A percentile compares a stretch with the other conserved stretches of the same genome.
Conservation (phyloP, 2,888 invertebrate genomes). For the Caenorhabditis becei region DNA sequence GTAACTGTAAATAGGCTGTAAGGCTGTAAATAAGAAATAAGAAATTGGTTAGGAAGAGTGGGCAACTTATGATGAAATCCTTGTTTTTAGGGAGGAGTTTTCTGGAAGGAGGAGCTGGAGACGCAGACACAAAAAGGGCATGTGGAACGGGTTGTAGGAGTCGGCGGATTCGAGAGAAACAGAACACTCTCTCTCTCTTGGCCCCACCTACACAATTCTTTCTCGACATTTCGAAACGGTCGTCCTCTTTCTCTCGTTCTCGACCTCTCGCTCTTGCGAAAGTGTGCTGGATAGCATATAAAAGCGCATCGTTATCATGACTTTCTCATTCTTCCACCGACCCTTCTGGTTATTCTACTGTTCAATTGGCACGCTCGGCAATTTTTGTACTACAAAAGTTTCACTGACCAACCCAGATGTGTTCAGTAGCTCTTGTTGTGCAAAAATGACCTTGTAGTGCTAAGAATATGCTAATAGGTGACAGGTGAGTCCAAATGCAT, state of each 20-base stretch:
- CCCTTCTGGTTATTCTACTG: slow-evolving; percentile 6
- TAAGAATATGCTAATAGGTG: too few relatives aligned
- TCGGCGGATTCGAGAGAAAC: slow-evolving; percentile 2
- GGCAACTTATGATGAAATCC: slow-evolving; percentile 37
- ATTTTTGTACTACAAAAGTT: slow-evolving; percentile 42
- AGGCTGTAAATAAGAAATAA: neutral
- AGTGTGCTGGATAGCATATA: slow-evolving; percentile 2
- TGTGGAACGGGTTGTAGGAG: slow-evolving; percentile 18
- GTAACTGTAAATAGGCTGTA: slow-evolving; percentile 1
- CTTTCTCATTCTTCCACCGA: neutral
- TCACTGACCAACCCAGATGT: slow-evolving; percentile 4
- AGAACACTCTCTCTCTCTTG: slow-evolving; percentile 1
- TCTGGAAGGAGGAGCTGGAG: neutral
- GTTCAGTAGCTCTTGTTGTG: slow-evolving; percentile 29
- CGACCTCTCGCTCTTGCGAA: neutral
- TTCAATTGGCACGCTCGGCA: slow-evolving; percentile 8
- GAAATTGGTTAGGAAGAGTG: slow-evolving; percentile 1
- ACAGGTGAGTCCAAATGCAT: too few relatives aligned
- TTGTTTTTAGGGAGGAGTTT: neutral
- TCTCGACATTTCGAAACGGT: slow-evolving; percentile 5
- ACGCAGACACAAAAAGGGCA: slow-evolving; percentile 24
- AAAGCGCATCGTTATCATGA: slow-evolving; percentile 9
- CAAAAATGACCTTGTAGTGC: slow-evolving; percentile 25
- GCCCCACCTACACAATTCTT: slow-evolving; percentile 1
- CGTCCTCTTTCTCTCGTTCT: neutral